Base-by-base conservation (phyloP, 2,113 vertebrate species). In the Meleagris gallopavo region DNA sequence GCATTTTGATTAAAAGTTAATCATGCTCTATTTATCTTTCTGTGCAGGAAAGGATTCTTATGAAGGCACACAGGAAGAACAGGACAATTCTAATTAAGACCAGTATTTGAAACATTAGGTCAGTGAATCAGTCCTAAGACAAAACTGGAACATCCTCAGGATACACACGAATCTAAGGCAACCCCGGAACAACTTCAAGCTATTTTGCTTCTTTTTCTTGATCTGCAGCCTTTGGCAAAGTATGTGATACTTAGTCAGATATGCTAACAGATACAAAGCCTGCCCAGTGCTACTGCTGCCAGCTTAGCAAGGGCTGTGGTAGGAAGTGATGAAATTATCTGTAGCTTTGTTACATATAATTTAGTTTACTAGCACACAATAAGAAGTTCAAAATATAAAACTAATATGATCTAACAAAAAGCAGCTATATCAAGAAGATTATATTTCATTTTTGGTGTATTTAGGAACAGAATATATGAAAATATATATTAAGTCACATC, bases 241-340 rank as follows among this genome's bases (percentile, higher is more conserved):
- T 52, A 50, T 16, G 4, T n/a, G 48, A 45, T 71, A 27, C 50
- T 52, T 13, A 67, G 24, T 58, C 24, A 69, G 11, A 24, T 65
- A 57, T 3, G 41, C 15, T n/a, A 62, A 76, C 3, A 3, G 27
- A 48, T 43, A 38, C 7, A 61, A 61, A 75, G 11, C 8, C 79
- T 36, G 36, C 29, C 48, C 69, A 72, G 54, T 40, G n/a, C 29
- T 73, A 27, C 69, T 83, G 72, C 64, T 66, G n/a, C 11, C 27
- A 55, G 3, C 0, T 66, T 29, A 66, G 9, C 27, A 46, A 46
- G 38, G 25, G 30, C 5, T 32, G 2, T 13, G 14, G 1, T 34
- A 73, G 43, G 25, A 27, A 94, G 9, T 19, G 75, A 86, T 38
- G 4, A 78, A 92, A 70, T 8, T 25, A 4, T 36, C 70, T 48